These are phyloP conservation scores for Grammatotria lemairii DNA, from an alignment of 2,113 vertebrate genomes.

Conservation along the genomic window DNA sequence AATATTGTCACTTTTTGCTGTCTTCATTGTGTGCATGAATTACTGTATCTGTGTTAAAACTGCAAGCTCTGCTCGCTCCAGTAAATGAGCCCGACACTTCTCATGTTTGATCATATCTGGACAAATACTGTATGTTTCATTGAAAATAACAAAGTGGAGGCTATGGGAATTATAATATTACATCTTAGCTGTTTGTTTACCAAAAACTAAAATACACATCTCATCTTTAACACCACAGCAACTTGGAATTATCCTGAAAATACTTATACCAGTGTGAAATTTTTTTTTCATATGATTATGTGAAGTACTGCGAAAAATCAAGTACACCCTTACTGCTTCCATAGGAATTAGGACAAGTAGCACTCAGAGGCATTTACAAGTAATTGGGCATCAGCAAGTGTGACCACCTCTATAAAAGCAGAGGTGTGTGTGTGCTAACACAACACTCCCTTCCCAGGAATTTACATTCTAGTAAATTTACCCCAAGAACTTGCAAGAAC, in stretches of 20 bases:
- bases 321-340: background rate
- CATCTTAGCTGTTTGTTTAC: background rate
- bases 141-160: background rate
- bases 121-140: background rate
- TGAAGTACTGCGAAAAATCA: background rate
- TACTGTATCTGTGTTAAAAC: background rate
- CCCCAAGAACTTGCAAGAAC: background rate
- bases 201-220: background rate
- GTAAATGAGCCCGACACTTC: background rate
- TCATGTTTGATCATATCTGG: background rate
- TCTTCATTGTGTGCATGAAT: constrained; percentile 12
- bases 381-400: background rate
- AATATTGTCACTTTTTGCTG: constrained; percentile 24
- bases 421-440: background rate
- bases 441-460: background rate
- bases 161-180: background rate
- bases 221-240: background rate
- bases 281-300: background rate
- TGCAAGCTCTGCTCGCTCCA: background rate
- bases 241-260: background rate
- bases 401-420: background rate
- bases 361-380: background rate
- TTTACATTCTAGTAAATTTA: background rate
- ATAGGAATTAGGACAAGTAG: background rate
- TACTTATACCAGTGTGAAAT: background rate